A percentile compares a stretch with the other conserved stretches of the same genome.
Evolutionary conservation across 2,888 invertebrate genomes (phyloP).

Genomic region (Cremastinae sp.): DNA sequence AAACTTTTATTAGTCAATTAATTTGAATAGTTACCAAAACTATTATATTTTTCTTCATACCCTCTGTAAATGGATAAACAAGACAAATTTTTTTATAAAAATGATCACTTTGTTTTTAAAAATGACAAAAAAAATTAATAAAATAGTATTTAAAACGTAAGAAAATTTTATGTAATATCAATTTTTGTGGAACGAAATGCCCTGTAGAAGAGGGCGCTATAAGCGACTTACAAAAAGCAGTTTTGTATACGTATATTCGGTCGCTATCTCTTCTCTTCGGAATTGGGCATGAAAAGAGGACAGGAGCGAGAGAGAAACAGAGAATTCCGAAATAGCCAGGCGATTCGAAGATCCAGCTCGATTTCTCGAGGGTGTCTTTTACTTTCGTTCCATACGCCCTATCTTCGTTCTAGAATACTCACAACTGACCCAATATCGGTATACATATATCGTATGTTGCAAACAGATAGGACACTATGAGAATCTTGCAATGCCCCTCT

Average conservation of each 20-base stretch:
- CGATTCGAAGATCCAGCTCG: slow-evolving; percentile 54
- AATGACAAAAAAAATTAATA: no score
- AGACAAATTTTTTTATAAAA: no score
- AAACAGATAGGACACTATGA: slow-evolving; percentile 23
- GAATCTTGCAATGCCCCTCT: slow-evolving; percentile 27
- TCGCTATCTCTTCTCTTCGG: slow-evolving; percentile 5
- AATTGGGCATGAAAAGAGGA: background rate
- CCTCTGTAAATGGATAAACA: no score
- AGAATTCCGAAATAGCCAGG: slow-evolving; percentile 43
- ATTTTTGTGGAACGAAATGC: background rate
- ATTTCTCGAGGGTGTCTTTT: slow-evolving; percentile 56
- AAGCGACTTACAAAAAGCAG: background rate
- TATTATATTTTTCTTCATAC: no score
- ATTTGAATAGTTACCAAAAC: no score
- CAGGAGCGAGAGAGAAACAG: background rate
- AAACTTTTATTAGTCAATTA: no score
- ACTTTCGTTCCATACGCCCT: slow-evolving; percentile 30
- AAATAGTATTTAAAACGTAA: no score
- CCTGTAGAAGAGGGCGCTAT: background rate
- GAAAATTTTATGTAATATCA: no score
- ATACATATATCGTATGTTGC: background rate
- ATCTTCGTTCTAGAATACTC: slow-evolving; percentile 9
- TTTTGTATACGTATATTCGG: background rate
- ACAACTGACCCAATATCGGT: slow-evolving; percentile 48
- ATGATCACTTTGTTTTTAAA: no score